Base-by-base conservation (phyloP, 2,113 vertebrate species). In the Rhadina sibilatrix region DNA sequence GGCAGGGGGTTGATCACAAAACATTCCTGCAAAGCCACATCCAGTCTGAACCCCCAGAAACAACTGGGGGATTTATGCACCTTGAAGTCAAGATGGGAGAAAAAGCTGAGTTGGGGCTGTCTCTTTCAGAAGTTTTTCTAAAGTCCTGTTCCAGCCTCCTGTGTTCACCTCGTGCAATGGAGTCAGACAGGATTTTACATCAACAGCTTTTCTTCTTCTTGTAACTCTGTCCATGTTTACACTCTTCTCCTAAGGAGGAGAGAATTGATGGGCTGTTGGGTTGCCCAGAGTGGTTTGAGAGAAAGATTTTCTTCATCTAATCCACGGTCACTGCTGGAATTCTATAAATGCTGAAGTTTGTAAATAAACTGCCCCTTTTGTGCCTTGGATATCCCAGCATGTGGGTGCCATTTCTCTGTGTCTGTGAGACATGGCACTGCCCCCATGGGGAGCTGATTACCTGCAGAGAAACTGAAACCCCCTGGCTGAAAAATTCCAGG, bases 321-420 rank as follows among this genome's bases (percentile, higher is more conserved):
- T 13, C 40, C 40, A 40, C 5, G 40, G 40, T 40, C 40, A 40
- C 40, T 40, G 40, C 5, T 40, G 40, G 40, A 40, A 14, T 40
- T 40, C 38, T 12, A 40, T 40, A 40, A 40, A 40, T 40, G 37
- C 10, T 10, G 10, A 38, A 10, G 37, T 38, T 10, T 38, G 37
- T 38, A 38, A 38, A 38, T 38, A 38, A 38, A 38, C 37, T 38
- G n/a, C n/a, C n/a, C n/a, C n/a, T n/a, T n/a, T n/a, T n/a, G n/a
- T n/a, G n/a, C n/a, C n/a, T n/a, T n/a, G n/a, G n/a, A n/a, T n/a
- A 2, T 40, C 19, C 1, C 0, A 47, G 30, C 35, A 22, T 64
- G 17, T 33, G 42, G 44, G 40, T 40, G 38, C 12, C 11, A 12
- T 40, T 40, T 11, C 11, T 40, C 12, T 11, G 38, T 40, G 38